A percentile compares a stretch with the other conserved stretches of the same genome.
These are phyloP conservation scores for Acanthis flammea DNA, from an alignment of 2,797 vertebrate species.

Conservation along the genomic window DNA sequence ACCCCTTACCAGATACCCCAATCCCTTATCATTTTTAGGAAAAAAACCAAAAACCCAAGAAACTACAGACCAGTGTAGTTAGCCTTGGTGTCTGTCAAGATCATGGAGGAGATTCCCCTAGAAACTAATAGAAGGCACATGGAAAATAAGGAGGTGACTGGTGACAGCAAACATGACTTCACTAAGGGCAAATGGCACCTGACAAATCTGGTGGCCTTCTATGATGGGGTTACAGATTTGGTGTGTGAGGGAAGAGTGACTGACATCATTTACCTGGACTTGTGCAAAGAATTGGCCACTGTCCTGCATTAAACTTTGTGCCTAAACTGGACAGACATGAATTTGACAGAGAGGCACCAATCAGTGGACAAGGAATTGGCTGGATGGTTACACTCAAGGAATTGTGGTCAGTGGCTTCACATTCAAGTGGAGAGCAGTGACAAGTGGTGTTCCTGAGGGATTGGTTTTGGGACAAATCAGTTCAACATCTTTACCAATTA, in stretches of 20 bases:
- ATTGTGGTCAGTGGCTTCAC: neutral
- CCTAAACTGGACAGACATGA: neutral
- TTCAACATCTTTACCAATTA: accelerated
- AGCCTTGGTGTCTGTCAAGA: accelerated
- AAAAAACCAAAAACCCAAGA: neutral
- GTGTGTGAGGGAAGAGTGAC: neutral
- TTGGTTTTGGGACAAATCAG: accelerated
- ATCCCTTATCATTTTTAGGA: neutral
- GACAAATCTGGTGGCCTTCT: neutral
- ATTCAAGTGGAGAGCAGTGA: neutral
- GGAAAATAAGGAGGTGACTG: neutral
- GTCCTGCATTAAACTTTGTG: neutral
- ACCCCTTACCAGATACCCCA: neutral
- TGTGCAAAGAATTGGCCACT: neutral
- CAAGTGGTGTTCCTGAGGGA: neutral
- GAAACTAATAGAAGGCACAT: neutral
- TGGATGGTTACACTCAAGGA: neutral
- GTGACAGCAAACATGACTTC: neutral
- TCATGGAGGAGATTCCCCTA: neutral
- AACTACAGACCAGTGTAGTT: neutral
- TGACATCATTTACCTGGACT: neutral
- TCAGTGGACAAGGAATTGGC: accelerated
- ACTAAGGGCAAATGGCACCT: neutral
- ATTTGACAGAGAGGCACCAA: neutral
- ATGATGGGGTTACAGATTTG: accelerated